These are phyloP conservation scores for Apodemus speciosus DNA, from an alignment of 2,113 vertebrate species.

Conservation along the genomic window DNA sequence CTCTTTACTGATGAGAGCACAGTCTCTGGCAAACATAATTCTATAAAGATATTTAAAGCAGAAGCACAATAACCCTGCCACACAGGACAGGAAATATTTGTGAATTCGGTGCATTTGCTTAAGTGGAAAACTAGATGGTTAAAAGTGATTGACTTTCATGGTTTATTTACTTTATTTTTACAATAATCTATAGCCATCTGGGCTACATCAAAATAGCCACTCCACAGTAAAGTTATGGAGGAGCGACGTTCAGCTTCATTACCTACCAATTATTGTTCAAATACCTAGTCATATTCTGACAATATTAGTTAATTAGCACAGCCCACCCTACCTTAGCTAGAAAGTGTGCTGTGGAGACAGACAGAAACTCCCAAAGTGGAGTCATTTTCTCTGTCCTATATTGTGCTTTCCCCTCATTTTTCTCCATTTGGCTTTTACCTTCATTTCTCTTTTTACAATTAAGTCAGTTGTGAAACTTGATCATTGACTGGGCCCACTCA, in stretches of 20 bases:
- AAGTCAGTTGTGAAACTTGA: neutral
- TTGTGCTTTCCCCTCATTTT: neutral
- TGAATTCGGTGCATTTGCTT: constrained; percentile 56
- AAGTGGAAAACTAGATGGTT: constrained; percentile 60
- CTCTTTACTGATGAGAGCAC: constrained; percentile 27
- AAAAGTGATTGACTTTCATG: constrained; percentile 71
- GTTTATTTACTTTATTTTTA: constrained; percentile 62
- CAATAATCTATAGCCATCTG: neutral
- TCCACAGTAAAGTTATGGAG: neutral
- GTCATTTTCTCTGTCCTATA: neutral
- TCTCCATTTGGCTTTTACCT: neutral
- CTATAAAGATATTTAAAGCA: neutral
- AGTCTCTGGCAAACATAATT: neutral
- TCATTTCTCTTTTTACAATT: neutral
- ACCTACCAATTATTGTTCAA: neutral
- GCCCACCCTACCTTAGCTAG: neutral
- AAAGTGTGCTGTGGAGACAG: neutral
- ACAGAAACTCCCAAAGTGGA: neutral
- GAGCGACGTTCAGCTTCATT: neutral
- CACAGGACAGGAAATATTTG: neutral
- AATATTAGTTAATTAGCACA: neutral
- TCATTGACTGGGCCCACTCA: neutral
- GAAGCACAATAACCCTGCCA: neutral
- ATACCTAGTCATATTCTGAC: too few relatives aligned
- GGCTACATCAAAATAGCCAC: neutral